A percentile compares a stretch with the other conserved stretches of the same genome.
These are phyloP conservation scores for Coleophora deauratella DNA, from an alignment of 2,888 invertebrate species.

Conservation along the genomic window DNA sequence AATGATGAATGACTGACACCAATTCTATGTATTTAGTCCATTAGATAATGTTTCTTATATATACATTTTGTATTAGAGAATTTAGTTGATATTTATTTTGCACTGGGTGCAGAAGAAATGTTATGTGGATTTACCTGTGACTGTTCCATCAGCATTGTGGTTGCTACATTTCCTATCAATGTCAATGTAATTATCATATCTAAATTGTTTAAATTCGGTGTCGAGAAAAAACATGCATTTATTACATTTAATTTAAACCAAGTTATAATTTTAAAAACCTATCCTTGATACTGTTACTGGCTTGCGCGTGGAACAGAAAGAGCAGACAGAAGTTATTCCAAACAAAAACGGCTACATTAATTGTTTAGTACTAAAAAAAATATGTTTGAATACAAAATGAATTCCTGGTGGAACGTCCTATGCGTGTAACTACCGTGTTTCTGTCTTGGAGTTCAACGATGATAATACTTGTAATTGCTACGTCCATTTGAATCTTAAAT, in stretches of 20 bases:
- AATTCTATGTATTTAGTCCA: constrained; percentile 50
- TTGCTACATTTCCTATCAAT: background rate
- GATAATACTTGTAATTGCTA: constrained; percentile 35
- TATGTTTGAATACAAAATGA: no score
- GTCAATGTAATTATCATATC: no score
- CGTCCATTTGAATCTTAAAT: constrained; percentile 58
- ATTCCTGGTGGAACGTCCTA: no score
- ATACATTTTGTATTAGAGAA: constrained; percentile 20
- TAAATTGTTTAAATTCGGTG: background rate
- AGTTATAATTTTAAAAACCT: no score
- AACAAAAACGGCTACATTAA: no score
- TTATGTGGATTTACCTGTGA: constrained; percentile 15
- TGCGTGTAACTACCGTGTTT: no score
- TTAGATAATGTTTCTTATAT: constrained; percentile 43
- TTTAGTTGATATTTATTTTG: constrained; percentile 24
- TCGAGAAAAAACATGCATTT: background rate
- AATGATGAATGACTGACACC: constrained; percentile 48
- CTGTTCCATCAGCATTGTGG: background rate
- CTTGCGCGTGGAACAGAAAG: no score
- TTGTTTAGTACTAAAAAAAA: no score
- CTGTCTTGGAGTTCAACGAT: background rate
- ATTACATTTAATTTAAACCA: background rate
- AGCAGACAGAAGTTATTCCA: no score
- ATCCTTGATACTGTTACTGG: no score
- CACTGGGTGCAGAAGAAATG: constrained; percentile 20